Percentiles rank a stretch among this genome's conserved stretches.
These are phyloP conservation scores for Coturnix japonica DNA, from an alignment of 2,113 vertebrate species.

Conservation along the genomic window DNA sequence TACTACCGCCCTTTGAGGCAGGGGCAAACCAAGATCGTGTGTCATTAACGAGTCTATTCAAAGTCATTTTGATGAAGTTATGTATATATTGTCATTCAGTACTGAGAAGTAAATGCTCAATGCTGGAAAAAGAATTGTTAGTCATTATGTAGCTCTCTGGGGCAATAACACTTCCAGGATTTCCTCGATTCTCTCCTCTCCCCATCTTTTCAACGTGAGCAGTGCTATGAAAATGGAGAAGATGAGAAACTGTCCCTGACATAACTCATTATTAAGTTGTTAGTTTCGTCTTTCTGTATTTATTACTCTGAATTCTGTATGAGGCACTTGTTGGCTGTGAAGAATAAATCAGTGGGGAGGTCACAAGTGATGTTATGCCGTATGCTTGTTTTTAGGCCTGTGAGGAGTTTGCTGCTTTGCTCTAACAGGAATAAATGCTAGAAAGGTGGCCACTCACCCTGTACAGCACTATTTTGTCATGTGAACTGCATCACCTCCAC, in stretches of 20 bases:
- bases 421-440: not conserved
- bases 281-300: slow-evolving; percentile 27
- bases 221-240: not conserved
- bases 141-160: slow-evolving; percentile 1
- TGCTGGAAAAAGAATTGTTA: not conserved
- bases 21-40: not conserved
- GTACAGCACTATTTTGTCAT: not conserved
- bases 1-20: not conserved
- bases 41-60: slow-evolving; percentile 3
- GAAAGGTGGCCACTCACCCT: not conserved
- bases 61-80: slow-evolving; percentile 11
- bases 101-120: not conserved
- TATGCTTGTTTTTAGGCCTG: not conserved
- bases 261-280: not conserved
- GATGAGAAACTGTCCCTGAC: not conserved
- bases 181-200: not conserved
- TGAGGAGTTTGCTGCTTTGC: not conserved
- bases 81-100: not conserved
- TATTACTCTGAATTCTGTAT: not conserved
- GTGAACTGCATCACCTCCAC: not conserved
- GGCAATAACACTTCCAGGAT: slow-evolving; percentile 15
- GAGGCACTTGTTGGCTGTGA: not conserved
- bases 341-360: slow-evolving; percentile 46
- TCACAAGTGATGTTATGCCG: not conserved
- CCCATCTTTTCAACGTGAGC: not conserved